Evolutionary conservation across 1,140 invertebrate species (phyloP).

Genomic region (Hesperophylax magnus): DNA sequence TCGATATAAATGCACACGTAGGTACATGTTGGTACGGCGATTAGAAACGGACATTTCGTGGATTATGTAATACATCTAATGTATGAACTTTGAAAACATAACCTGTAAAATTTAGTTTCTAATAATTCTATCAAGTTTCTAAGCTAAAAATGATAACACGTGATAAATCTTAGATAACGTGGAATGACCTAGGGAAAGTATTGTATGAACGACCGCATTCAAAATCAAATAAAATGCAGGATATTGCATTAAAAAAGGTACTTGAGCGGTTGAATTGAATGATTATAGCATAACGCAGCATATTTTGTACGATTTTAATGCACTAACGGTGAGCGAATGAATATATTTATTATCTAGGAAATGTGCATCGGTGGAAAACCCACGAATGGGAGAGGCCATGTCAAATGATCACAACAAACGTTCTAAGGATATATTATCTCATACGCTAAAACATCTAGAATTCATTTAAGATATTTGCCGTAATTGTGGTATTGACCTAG

Average conservation of each 20-base stretch:
- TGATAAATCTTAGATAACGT: background rate
- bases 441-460: background rate
- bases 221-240: too few species aligned
- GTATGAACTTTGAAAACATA: slow-evolving; percentile 19
- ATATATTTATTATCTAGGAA: slow-evolving; percentile 8
- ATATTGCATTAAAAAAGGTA: too few species aligned
- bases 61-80: background rate
- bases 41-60: too few species aligned
- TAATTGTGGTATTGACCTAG: background rate
- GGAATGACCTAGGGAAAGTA: too few species aligned
- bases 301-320: too few species aligned
- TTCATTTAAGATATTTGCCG: background rate
- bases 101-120: slow-evolving; percentile 8
- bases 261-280: too few species aligned
- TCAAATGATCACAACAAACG: slow-evolving; percentile 1
- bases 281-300: too few species aligned
- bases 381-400: slow-evolving; percentile 20
- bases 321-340: too few species aligned
- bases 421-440: background rate
- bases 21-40: too few species aligned
- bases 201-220: too few species aligned
- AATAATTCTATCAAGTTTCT: background rate
- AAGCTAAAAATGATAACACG: slow-evolving; percentile 1
- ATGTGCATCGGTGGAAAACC: slow-evolving; percentile 8
- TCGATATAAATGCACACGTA: too few species aligned